Percentiles rank a stretch among this genome's conserved stretches.
Conservation (phyloP, 2,113 vertebrate species). For the Morone saxatilis region DNA sequence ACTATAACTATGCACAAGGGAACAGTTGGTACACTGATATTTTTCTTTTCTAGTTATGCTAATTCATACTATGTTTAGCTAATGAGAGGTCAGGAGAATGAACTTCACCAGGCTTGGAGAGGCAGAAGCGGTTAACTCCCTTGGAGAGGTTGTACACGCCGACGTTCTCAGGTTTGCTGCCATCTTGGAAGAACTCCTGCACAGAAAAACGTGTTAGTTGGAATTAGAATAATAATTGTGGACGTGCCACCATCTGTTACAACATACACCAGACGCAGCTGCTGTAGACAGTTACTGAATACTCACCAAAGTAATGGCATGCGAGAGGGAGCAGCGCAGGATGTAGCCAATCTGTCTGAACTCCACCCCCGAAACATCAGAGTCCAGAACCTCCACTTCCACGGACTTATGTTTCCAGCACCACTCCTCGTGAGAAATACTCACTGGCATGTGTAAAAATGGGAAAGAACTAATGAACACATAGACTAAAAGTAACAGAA, state of each 20-base stretch:
- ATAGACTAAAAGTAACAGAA: neutral
- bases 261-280: neutral
- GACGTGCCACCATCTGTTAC: neutral
- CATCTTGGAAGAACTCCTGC: slow-evolving; percentile 98
- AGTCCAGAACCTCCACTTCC: slow-evolving; percentile 93
- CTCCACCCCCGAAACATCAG: slow-evolving; percentile 89
- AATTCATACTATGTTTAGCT: slow-evolving; percentile 56
- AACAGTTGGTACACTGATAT: slow-evolving; percentile 18
- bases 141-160: slow-evolving; percentile 98
- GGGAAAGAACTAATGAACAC: neutral
- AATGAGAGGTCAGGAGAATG: slow-evolving; percentile 47
- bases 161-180: slow-evolving; percentile 95
- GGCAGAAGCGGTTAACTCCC: slow-evolving; percentile 97
- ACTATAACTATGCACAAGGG: slow-evolving; percentile 31
- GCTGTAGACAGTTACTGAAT: neutral
- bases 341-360: slow-evolving; percentile 98
- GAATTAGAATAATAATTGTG: neutral
- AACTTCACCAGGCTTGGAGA: slow-evolving; percentile 95
- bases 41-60: slow-evolving; percentile 41
- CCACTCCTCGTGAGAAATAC: slow-evolving; percentile 96
- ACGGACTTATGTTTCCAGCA: slow-evolving; percentile 98
- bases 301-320: slow-evolving; percentile 96
- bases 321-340: slow-evolving; percentile 96
- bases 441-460: slow-evolving; percentile 79
- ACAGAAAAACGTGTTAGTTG: neutral